Evolutionary conservation across 2,797 vertebrate species (phyloP), one percentile per base, ranked within the genome.

Genomic region (Artibeus jamaicensis): DNA sequence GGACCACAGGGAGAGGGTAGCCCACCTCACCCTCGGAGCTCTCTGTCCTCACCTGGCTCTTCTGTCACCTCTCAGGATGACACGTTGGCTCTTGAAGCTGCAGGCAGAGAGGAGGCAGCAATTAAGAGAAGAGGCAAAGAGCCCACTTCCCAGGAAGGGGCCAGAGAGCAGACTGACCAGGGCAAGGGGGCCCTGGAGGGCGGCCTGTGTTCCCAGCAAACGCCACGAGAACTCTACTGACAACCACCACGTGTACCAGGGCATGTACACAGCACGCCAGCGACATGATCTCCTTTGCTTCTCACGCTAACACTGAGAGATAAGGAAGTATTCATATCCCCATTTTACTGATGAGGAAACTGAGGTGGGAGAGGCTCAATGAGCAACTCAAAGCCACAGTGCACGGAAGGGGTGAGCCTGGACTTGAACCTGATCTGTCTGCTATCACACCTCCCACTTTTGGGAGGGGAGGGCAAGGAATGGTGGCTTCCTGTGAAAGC

Each of bases 21-120:
- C 11, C 57, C 59, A 3, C 39, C 9, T 46, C 14, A 3, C 16
- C 11, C 46, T 70, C 0, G 1, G 3, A 73, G 44, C 9, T 3
- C 70, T 42, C 39, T 3, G 67, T 83, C 22, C 96, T 98, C 98
- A 99, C 99, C 99, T 99, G 97, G 10, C 67, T 81, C 90, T 94
- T 9, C 95, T 82, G 91, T 96, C 88, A 91, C 99, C 99, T 76
- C 65, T 98, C 91, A 99, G 91, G 73, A 99, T 79, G 89, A 98
- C 87, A 18, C 96, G 67, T 77, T 93, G 96, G 18, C 81, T 96
- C 70, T 97, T 97, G 24, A 98, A 96, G 93, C 99, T 99, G 97
- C 46, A 97, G 98, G 78, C 84, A 97, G 95, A 98, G 84, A 81
- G 97, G 9, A 79, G 44, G 37, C 48, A 85, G n/a, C 29, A 6